Evolutionary conservation across 1,140 invertebrate genomes (phyloP), one percentile per base, ranked within the genome.

Genomic region (Muscidifurax raptorellus): DNA sequence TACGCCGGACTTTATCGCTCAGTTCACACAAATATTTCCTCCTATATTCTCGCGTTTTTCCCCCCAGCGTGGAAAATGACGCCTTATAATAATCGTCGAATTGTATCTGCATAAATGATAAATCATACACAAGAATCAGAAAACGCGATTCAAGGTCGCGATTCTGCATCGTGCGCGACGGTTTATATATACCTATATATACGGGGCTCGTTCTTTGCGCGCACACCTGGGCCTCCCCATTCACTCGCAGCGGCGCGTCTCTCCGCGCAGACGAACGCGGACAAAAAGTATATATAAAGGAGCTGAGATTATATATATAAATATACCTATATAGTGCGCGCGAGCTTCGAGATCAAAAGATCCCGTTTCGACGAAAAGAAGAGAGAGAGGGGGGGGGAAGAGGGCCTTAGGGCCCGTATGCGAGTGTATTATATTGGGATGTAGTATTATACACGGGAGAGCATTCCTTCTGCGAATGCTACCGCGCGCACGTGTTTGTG

Each of bases 151-250:
- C 59, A 64, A 64, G 59, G 59, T 64, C 15, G 59, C 59, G 59
- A 22, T 22, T n/a, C n/a, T n/a, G n/a, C n/a, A n/a, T n/a, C n/a
- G n/a, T n/a, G n/a, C 59, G n/a, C 6, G 6, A 12, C 32, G 5
- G 32, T 7, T 36, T 10, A 47, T 12, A 47, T 10, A 47, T 15
- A 47, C 12, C 2, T 47, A 47, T 5, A 18, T 15, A 15, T 4
- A 2, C 13, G 36, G 36, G 36, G 36, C 10, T 28, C 12, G 4
- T 3, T 66, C 64, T 27, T 4, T 30, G n/a, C n/a, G 66, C 66
- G 66, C n/a, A 15, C 66, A 69, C 66, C 66, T 69, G 66, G 66
- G 25, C 66, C 66, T 69, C 66, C 66, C 66, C 10, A 30, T 69
- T 69, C 27, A 22, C 59, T 64, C 59, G 12, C 27, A 18, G 27